Base-by-base conservation (phyloP, 2,888 invertebrate genomes). In the Drosophila flavopinicola region DNA sequence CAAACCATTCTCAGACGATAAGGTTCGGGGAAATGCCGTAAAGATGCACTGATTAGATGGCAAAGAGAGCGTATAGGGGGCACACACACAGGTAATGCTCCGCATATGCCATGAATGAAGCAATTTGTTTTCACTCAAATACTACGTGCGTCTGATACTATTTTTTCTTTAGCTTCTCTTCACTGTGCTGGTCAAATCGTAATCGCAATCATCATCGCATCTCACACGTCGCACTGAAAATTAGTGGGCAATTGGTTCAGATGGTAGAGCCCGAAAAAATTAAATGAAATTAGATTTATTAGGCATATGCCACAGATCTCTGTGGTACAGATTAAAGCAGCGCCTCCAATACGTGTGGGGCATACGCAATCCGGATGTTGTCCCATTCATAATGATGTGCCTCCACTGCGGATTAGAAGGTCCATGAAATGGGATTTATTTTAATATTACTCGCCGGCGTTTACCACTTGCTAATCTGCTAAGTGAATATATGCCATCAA, bases 261-360 rank as follows among this genome's bases (percentile, higher is more conserved):
- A 4, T 54, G 25, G 20, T 37, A 7, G 13, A 15, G 15, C 52
- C 20, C n/a, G 23, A 38, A 38, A n/a, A 10, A 5, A 10, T 9
- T 9, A 33, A 17, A 17, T 6, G 17, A 3, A 76, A 78, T 69
- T 61, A 83, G 83, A 83, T 83, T 83, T 85, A 79, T 80, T 83
- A 68, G 75, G 61, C 85, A 77, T 85, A 82, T 82, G 85, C 68
- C 67, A 51, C 66, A 84, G 80, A 80, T 80, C 78, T 72, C 61
- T 49, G 20, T 49, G 47, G 52, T 41, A 41, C 35, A 49, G 84
- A 80, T 80, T 80, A 84, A 52, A 53, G 54, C 30, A 38, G 32
- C 29, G 49, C 44, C 44, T 51, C 45, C 37, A 2, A 23, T 63
- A 83, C 85, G 83, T 83, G 83, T 80, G 44, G 45, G 38, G 83